Evolutionary conservation across 2,113 vertebrate species (phyloP).

Genomic region (Pseudopodoces humilis): DNA sequence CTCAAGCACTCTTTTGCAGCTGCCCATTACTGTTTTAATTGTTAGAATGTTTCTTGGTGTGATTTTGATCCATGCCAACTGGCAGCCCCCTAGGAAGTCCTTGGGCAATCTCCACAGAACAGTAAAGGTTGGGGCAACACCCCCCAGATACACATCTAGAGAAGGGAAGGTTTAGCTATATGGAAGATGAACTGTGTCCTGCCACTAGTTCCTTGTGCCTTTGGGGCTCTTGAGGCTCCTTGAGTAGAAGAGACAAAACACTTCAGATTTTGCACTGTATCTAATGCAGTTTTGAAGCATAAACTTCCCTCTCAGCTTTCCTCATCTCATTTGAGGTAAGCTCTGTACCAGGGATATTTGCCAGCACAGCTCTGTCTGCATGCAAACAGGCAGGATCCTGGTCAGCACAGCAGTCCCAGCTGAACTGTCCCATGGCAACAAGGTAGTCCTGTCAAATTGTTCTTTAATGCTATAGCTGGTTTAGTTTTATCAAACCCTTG

Average conservation of each 20-base stretch:
- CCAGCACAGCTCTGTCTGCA: background rate
- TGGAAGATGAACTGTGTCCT: background rate
- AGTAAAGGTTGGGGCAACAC: background rate
- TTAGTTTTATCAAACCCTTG: background rate
- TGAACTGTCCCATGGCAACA: background rate
- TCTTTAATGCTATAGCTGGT: background rate
- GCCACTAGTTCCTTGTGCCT: background rate
- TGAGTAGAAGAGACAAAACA: background rate
- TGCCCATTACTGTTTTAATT: background rate
- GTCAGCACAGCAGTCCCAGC: background rate
- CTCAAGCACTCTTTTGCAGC: background rate
- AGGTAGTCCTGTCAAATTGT: background rate
- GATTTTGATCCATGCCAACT: background rate
- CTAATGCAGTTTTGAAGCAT: background rate
- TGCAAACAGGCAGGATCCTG: background rate
- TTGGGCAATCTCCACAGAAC: background rate
- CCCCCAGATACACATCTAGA: background rate
- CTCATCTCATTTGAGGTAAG: background rate
- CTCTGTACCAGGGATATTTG: background rate
- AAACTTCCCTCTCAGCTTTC: background rate
- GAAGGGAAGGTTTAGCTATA: background rate
- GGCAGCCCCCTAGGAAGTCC: background rate
- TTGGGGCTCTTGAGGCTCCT: background rate
- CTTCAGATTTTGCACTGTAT: background rate
- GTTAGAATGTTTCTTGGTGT: background rate